Evolutionary conservation across 2,888 invertebrate species (phyloP), one percentile per base, ranked within the genome.

Genomic region (Baccha elongata): DNA sequence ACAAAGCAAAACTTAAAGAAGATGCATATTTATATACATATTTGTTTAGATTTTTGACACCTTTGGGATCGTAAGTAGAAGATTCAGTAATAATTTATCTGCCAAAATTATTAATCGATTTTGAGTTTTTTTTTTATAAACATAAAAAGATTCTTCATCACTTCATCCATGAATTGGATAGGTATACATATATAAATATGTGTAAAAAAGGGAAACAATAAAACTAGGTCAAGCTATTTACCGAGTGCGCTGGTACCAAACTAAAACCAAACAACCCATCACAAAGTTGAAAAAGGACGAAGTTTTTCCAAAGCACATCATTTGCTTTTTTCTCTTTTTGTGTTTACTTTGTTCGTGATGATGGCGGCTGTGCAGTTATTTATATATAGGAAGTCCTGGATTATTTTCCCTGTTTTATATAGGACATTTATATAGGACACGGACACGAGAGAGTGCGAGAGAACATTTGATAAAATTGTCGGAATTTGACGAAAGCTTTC

Each of bases 181-280:
- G n/a, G n/a, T n/a, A n/a, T n/a, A n/a, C n/a, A n/a, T n/a, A n/a
- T n/a, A n/a, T n/a, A n/a, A n/a, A n/a, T n/a, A n/a, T n/a, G n/a
- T n/a, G n/a, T n/a, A n/a, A 8, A 26, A 74, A 42, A 32, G 35
- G 15, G 10, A 44, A 35, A 48, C 40, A 42, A 42, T 37, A 7
- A 76, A 83, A 78, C 68, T 83, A 78, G 83, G 83, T 83, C 83
- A 83, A 73, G 62, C 67, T 42, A 83, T 83, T 83, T 83, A 73
- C 71, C 72, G 72, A 64, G 83, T 83, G 83, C 78, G 72, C 68
- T 72, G 78, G 78, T 78, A 83, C 78, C 78, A 73, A 46, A 7
- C 15, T 21, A 6, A 60, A 72, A 29, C 48, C 52, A 26, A 60
- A 21, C 17, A 48, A 40, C 23, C 23, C 53, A 46, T 15, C 17